Evolutionary conservation across 2,797 vertebrate genomes (phyloP).

Genomic region (Lateolabrax maculatus): DNA sequence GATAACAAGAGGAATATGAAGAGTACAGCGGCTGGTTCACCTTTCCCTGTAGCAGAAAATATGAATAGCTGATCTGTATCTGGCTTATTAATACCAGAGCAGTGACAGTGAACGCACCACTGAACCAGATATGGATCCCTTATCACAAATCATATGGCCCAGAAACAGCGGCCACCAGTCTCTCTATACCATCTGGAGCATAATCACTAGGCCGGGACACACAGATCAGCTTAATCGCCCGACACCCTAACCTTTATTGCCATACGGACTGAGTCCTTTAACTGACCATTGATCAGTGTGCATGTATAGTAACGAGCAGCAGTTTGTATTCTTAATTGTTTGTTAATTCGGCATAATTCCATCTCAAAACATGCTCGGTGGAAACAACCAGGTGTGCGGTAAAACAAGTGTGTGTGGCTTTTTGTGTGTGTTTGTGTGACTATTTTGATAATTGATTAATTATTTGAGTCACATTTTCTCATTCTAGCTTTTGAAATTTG

Average conservation of each 20-base stretch:
- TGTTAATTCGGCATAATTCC: conserved; percentile 35
- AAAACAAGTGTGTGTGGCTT: not conserved
- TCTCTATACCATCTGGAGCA: conserved; percentile 66
- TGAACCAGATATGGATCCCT: conserved; percentile 68
- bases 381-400: conserved; percentile 18
- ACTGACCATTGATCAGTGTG: conserved; percentile 54
- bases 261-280: conserved; percentile 61
- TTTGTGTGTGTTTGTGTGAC: not conserved
- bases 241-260: conserved; percentile 59
- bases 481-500: not conserved
- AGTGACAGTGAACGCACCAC: conserved; percentile 62
- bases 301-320: conserved; percentile 38
- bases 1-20: conserved; percentile 79
- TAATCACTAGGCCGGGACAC: conserved; percentile 48
- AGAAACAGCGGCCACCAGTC: conserved; percentile 42
- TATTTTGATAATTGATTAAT: conserved; percentile 1
- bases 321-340: conserved; percentile 52
- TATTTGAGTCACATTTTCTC: not conserved
- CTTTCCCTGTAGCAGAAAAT: conserved; percentile 60
- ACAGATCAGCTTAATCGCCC: conserved; percentile 57
- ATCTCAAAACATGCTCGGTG: conserved; percentile 30
- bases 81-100: conserved; percentile 71
- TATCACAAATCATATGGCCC: conserved; percentile 60
- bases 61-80: conserved; percentile 77
- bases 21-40: conserved; percentile 63